These are phyloP conservation scores for Laothoe populi DNA, from an alignment of 2,888 invertebrate genomes.

Conservation along the genomic window DNA sequence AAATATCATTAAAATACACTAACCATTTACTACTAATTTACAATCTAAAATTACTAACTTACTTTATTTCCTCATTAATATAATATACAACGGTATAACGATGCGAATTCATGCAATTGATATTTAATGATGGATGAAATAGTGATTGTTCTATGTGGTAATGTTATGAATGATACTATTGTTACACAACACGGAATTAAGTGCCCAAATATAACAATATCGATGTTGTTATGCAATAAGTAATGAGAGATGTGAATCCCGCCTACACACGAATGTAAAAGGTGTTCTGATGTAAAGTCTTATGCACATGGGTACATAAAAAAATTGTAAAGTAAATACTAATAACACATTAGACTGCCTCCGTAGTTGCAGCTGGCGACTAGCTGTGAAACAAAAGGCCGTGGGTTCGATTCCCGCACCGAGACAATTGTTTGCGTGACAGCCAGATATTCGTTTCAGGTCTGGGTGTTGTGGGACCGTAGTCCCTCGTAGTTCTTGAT, in stretches of 20 bases:
- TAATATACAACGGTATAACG: constrained; percentile 1
- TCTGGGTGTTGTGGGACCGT: no score
- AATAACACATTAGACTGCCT: no score
- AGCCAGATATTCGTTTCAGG: no score
- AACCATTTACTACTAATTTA: no score
- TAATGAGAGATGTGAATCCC: constrained; percentile 54
- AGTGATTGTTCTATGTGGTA: constrained; percentile 17
- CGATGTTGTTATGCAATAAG: constrained; percentile 39
- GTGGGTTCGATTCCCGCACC: no score
- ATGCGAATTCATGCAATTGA: constrained; percentile 1
- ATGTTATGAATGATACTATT: constrained; percentile 28
- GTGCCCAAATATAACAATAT: constrained; percentile 34
- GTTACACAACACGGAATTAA: constrained; percentile 31
- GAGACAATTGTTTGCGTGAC: no score
- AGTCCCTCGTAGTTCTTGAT: no score
- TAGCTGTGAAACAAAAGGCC: no score
- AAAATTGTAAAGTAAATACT: no score
- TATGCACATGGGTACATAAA: background rate
- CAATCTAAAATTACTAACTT: no score
- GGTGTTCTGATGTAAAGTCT: constrained; percentile 35
- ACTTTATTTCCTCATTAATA: constrained; percentile 13
- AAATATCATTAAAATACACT: no score
- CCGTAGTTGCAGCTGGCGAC: no score
- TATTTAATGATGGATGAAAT: constrained; percentile 13
- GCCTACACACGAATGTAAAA: constrained; percentile 56